Base-by-base conservation (phyloP, 92 coral and sea anemone species). In the Umimayanthus kanabou region DNA sequence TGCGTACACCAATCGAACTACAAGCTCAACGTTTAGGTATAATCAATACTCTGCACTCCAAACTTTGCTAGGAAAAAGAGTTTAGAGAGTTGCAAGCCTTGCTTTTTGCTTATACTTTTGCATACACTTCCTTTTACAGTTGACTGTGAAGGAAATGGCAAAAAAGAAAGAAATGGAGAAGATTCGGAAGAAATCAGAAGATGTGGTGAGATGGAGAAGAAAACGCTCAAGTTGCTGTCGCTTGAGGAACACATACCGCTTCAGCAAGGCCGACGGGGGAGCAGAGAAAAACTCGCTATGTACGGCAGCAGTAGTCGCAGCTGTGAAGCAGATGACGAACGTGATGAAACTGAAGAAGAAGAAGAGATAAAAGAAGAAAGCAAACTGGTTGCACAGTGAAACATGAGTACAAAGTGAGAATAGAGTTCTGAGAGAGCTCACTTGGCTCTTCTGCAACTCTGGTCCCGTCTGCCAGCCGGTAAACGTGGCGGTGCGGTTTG, bases 321-420 rank as follows among this genome's bases (percentile, higher is more conserved):
- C 86, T 96, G 99, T 70, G 99, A 97, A 85, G 99, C 99, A 0
- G 99, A 97, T 45, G 99, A 97, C 77, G 99, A 97, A 79, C 92
- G 92, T 47, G 99, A 97, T 72, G 98, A 89, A 50, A 89, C 88
- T 6, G 93, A 90, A 37, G 84, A 64, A 39, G 70, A 76, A 25
- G 83, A 37, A n/a, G 86, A 86, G 30, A 5, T 28, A 39, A 89
- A 79, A 26, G 88, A 87, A 13, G 93, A 87, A 74, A 76, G 49
- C 0, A 73, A 58, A 88, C 42, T 70, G 58, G 87, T 70, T 71
- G 87, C 76, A 43, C 87, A 83, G 40, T 83, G 65, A 83, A 69
- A 83, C 45, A 7, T 71, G 76, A 40, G 67, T 45, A 58, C 16
- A 37, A 20, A 33, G 11, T n/a, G 70, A 65, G 50, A 81, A 39